Evolutionary conservation across 2,888 invertebrate genomes (phyloP), one percentile per base, ranked within the genome.

Genomic region (Hyles lineata): DNA sequence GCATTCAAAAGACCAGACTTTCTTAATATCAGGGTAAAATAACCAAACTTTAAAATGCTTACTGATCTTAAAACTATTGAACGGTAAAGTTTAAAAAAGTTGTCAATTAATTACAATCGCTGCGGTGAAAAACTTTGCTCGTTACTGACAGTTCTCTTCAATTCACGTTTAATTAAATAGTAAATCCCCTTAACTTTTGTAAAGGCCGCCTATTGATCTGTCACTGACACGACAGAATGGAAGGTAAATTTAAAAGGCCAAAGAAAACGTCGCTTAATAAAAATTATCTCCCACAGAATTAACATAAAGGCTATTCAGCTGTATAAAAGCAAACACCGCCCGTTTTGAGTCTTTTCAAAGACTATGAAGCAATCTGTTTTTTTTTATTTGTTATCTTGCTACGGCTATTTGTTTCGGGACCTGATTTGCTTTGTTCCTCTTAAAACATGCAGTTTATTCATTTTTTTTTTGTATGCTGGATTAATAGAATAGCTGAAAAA

Each of bases 101-200:
- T 88, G 84, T 83, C 89, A 82, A 90, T 90, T 91, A 92, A 92
- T 93, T 90, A 92, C 87, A 90, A 89, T 91, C 90, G 91, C 91
- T 92, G 92, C 90, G 92, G 90, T 82, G 81, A 84, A 85, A 90
- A 94, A 94, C 90, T 93, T 93, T 78, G 92, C 90, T 93, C 94
- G 90, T 94, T 94, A 93, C 89, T 85, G 86, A 83, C 87, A 84
- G 88, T 90, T 90, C 89, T 90, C 87, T 89, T 87, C 89, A 90
- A 91, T 90, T 90, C 87, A 86, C 87, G 87, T 91, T 91, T 89
- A 89, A 92, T 91, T 92, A 88, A 89, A 87, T 89, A 89, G 85
- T 88, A 88, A 91, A 91, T 89, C 91, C 90, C 87, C 90, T 86
- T 89, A 91, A 79, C 90, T 91, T 89, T 85, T 80, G 85, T 89